Percentiles rank a stretch among this genome's conserved stretches.
These are phyloP conservation scores for Scomber japonicus DNA, from an alignment of 2,113 vertebrate species.

Conservation along the genomic window DNA sequence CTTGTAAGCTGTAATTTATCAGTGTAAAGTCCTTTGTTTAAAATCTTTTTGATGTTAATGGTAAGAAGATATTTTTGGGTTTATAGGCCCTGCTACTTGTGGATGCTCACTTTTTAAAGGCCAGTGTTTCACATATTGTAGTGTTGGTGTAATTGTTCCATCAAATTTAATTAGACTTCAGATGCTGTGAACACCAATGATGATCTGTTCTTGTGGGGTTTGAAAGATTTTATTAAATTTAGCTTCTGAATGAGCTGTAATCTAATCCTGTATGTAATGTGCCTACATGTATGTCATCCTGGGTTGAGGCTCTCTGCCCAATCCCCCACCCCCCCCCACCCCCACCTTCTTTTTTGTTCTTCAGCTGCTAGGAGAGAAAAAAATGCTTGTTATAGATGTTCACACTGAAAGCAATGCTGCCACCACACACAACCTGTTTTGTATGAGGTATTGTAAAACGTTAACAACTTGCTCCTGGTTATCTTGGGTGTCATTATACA, in stretches of 20 bases:
- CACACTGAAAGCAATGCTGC: not conserved
- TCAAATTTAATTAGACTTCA: conserved; percentile 30
- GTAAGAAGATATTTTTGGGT: no score
- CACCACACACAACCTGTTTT: conserved; percentile 3
- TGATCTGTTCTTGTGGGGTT: conserved; percentile 29
- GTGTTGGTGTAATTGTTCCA: not conserved
- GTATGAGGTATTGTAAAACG: not conserved
- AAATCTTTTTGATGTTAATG: no score
- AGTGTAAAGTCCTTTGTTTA: no score
- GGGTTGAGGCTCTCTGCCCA: conserved; percentile 4
- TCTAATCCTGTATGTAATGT: not conserved
- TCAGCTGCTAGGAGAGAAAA: not conserved
- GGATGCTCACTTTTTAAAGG: not conserved
- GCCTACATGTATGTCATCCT: conserved; percentile 1
- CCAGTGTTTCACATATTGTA: not conserved
- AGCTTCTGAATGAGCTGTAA: conserved; percentile 22
- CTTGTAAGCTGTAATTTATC: no score
- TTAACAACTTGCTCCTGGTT: conserved; percentile 1
- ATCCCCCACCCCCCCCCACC: not conserved
- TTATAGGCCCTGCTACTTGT: not conserved
- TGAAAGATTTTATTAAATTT: conserved; percentile 32
- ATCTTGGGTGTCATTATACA: not conserved
- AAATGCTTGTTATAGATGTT: not conserved
- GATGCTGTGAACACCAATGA: conserved; percentile 16
- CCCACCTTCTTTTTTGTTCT: not conserved